Percentiles rank a stretch among this genome's conserved stretches.
Conservation (phyloP, 2,113 vertebrate species). For the Spheniscus mendiculus region DNA sequence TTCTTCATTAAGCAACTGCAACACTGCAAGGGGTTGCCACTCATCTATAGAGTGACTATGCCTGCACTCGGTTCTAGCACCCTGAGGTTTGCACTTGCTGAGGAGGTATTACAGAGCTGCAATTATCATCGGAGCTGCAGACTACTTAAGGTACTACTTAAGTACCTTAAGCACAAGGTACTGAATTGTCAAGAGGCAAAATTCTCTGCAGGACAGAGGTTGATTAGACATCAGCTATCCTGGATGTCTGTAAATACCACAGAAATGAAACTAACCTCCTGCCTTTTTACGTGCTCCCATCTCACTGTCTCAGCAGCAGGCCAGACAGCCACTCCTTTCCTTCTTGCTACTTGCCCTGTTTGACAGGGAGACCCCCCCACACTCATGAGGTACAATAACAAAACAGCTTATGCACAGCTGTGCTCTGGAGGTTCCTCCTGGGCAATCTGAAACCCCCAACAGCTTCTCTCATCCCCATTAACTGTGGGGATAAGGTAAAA, state of each 20-base stretch:
- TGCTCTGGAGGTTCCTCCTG: not conserved
- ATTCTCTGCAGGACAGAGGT: not conserved
- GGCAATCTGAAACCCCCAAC: accelerated
- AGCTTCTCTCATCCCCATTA: not conserved
- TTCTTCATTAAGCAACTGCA: not conserved
- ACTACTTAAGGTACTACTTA: not conserved
- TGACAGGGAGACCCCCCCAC: not conserved
- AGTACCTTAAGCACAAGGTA: not conserved
- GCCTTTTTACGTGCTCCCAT: not conserved
- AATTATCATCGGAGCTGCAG: constrained; percentile 20
- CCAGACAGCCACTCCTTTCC: not conserved
- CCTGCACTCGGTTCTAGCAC: not conserved
- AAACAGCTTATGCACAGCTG: not conserved
- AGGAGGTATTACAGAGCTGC: not conserved
- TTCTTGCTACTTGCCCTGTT: not conserved
- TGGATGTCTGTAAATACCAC: not conserved
- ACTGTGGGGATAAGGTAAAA: not conserved
- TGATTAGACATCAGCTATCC: constrained; percentile 15
- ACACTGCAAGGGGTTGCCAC: not conserved
- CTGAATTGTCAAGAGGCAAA: not conserved
- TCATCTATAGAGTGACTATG: not conserved
- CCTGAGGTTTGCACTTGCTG: not conserved
- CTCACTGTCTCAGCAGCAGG: not conserved
- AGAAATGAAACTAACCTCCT: not conserved
- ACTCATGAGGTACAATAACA: not conserved